phyloP scores from a whole-genome alignment of 2,888 invertebrate species.

The Hydropsyche betteni region DNA sequence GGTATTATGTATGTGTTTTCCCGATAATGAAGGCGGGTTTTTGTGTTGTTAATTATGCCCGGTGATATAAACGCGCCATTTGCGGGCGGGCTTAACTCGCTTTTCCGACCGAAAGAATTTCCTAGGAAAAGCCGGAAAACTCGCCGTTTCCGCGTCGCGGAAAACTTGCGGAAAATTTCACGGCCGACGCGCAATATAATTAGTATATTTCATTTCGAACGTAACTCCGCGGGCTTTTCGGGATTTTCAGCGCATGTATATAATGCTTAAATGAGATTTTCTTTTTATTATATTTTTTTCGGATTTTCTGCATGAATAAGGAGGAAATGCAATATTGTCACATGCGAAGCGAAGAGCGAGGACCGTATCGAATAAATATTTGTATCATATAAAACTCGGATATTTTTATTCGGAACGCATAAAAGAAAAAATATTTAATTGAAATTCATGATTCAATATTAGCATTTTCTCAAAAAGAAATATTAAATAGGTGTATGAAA shows the following conservation, averaged over 20 bases:
- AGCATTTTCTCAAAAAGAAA: too few relatives aligned
- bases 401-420: too few relatives aligned
- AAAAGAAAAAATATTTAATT: too few relatives aligned
- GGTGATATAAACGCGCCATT: conserved; percentile 36
- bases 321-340: too few relatives aligned
- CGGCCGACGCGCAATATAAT: conserved; percentile 25
- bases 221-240: neutral
- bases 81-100: conserved; percentile 33
- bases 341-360: too few relatives aligned
- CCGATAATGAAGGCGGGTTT: conserved; percentile 9
- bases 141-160: conserved; percentile 7
- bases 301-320: too few relatives aligned
- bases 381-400: too few relatives aligned
- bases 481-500: too few relatives aligned
- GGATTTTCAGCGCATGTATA: neutral
- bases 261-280: too few relatives aligned
- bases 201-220: conserved; percentile 34
- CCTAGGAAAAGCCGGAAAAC: conserved; percentile 1
- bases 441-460: too few relatives aligned
- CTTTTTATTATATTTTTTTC: too few relatives aligned
- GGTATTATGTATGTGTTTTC: neutral
- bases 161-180: conserved; percentile 29
- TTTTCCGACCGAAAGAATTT: conserved; percentile 33
- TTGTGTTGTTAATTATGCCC: conserved; percentile 21
- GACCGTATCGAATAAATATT: too few relatives aligned